A percentile compares a stretch with the other conserved stretches of the same genome.
These are phyloP conservation scores for Acrocyrtus sp. DNA, from an alignment of 2,888 invertebrate genomes.

Conservation along the genomic window DNA sequence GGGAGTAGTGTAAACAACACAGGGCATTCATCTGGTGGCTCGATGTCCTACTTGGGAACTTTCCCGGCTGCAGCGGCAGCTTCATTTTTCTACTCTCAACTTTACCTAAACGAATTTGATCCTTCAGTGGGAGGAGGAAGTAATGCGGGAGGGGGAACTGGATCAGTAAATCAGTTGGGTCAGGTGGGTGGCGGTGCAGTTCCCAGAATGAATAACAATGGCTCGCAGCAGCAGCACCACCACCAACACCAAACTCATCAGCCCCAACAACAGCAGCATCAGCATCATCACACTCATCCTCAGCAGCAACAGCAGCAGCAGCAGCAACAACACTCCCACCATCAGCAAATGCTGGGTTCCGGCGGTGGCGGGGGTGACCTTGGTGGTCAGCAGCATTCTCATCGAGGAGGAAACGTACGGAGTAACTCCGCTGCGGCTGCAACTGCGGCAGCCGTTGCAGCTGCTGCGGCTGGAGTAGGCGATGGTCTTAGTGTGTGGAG, in stretches of 20 bases:
- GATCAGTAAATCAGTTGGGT: conserved; percentile 19
- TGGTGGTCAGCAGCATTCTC: conserved; percentile 40
- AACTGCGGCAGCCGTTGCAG: conserved; percentile 19
- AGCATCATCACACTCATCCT: conserved; percentile 64
- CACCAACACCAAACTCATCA: conserved; percentile 64
- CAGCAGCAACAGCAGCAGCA: conserved; percentile 60
- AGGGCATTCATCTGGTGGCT: conserved; percentile 52
- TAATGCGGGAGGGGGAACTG: background rate
- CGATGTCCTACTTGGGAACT: conserved; percentile 58
- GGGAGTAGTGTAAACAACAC: conserved; percentile 41
- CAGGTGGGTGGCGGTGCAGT: conserved; percentile 7
- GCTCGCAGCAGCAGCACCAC: conserved; percentile 66
- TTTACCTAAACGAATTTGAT: conserved; percentile 62
- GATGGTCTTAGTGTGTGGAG: conserved; percentile 62
- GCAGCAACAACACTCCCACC: conserved; percentile 39
- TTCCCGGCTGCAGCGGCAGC: conserved; percentile 63
- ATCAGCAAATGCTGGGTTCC: conserved; percentile 35
- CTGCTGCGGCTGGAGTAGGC: conserved; percentile 25
- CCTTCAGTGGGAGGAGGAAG: conserved; percentile 33
- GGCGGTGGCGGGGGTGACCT: conserved; percentile 32
- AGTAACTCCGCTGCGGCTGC: conserved; percentile 30
- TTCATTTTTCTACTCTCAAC: conserved; percentile 62
- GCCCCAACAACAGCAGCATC: conserved; percentile 64
- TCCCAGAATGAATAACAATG: conserved; percentile 62
- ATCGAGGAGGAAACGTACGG: conserved; percentile 26